Percentiles rank a stretch among this genome's conserved stretches.
These are phyloP conservation scores for Drosophila sturtevanti DNA, from an alignment of 1,140 invertebrate species.

Conservation along the genomic window DNA sequence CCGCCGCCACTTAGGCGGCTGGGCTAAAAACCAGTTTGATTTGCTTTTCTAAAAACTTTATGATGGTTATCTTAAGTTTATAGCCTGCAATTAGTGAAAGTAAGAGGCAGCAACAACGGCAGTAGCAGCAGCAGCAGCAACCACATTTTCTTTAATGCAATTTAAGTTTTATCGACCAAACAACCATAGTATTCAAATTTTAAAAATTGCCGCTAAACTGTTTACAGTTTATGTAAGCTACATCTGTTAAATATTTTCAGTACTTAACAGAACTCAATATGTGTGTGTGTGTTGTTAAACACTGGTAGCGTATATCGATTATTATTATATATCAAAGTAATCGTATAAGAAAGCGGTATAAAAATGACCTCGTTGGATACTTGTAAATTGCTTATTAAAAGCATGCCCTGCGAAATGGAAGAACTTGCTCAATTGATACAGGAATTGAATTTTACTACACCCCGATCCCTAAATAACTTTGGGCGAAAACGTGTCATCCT, in stretches of 20 bases:
- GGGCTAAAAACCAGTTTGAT: not conserved
- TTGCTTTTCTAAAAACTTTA: not conserved
- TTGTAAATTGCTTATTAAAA: conserved; percentile 68
- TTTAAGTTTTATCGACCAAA: conserved; percentile 57
- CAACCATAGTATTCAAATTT: conserved; percentile 9
- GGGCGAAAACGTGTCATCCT: conserved; percentile 56
- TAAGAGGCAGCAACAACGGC: conserved; percentile 6
- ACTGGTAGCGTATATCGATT: not conserved
- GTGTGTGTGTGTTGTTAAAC: not conserved
- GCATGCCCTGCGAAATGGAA: conserved; percentile 67
- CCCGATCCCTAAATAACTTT: conserved; percentile 47
- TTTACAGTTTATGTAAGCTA: not conserved
- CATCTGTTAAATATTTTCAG: not conserved
- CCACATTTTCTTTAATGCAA: conserved; percentile 28
- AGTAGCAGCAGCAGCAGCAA: not conserved
- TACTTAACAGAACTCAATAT: conserved; percentile 23
- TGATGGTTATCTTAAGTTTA: conserved; percentile 18
- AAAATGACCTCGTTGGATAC: conserved; percentile 41
- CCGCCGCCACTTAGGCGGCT: not conserved
- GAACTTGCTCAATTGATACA: conserved; percentile 58
- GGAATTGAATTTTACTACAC: conserved; percentile 47
- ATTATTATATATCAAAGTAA: conserved; percentile 16
- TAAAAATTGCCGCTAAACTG: not conserved
- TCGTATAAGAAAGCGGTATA: not conserved
- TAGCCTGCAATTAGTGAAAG: conserved; percentile 59